These are phyloP conservation scores for Symphodus melops DNA, from an alignment of 2,113 vertebrate species.

Conservation along the genomic window DNA sequence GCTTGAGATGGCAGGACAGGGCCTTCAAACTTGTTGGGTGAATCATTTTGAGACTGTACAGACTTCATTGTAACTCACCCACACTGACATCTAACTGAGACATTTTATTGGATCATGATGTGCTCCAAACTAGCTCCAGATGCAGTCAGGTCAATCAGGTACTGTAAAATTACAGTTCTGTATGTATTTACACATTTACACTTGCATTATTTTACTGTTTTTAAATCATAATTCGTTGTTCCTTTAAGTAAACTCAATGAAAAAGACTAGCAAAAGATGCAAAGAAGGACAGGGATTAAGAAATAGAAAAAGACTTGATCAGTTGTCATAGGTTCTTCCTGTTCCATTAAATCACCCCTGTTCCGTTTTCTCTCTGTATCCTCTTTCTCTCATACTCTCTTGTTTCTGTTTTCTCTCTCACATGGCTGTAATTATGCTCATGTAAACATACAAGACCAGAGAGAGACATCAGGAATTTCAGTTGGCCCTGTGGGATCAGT, in stretches of 20 bases:
- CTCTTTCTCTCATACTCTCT: conserved; percentile 17
- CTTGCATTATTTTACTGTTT: no score
- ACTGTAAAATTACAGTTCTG: neutral
- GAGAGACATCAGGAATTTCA: conserved; percentile 67
- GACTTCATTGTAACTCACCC: neutral
- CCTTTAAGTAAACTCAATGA: neutral
- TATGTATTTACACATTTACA: no score
- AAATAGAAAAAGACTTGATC: conserved; percentile 41
- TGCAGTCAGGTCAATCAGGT: neutral
- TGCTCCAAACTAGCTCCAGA: conserved; percentile 21
- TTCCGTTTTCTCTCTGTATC: neutral
- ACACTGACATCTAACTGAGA: no score
- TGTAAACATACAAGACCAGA: conserved; percentile 69
- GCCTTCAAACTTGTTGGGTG: no score
- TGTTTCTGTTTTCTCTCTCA: conserved; percentile 49
- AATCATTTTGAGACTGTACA: neutral
- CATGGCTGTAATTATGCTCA: conserved; percentile 68
- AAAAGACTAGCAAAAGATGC: neutral
- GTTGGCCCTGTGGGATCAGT: conserved; percentile 47
- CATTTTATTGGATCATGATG: conserved; percentile 6
- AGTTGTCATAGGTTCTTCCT: conserved; percentile 42
- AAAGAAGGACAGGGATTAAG: no score
- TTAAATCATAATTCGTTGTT: no score
- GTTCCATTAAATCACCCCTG: conserved; percentile 47
- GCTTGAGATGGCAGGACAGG: no score